Base-by-base conservation (phyloP, 2,797 vertebrate species). In the Calcarius lapponicus region DNA sequence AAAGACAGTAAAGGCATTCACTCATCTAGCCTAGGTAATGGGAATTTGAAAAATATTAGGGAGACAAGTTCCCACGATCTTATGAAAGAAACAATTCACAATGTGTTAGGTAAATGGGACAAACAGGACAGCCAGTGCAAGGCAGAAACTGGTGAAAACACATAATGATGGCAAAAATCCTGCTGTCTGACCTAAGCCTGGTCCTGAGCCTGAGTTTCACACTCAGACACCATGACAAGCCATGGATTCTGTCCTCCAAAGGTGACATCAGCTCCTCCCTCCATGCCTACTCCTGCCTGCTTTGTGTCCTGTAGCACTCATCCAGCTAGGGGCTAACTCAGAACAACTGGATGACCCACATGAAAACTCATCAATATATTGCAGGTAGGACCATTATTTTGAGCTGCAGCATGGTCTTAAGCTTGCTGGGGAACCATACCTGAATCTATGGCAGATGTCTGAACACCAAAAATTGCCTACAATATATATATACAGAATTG, bases 51-150 rank as follows among this genome's bases (percentile, higher is more conserved):
- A 95, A 92, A 47, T 20, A 48, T 3, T 13, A 91, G 12, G 29
- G 13, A 57, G 25, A 36, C 18, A 80, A 57, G 17, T 82, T 92
- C 47, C n/a, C 67, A 53, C n/a, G 36, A 70, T 58, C 36, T 88
- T 90, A 94, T 21, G 32, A 93, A 95, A 92, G 56, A 81, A 92
- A 72, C 22, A 43, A 62, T 66, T 94, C 40, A 72, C 42, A 50
- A 38, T 0, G 0, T 54, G 25, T 74, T 92, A 57, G 48, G 50
- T 36, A 61, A 94, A 61, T 0, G 1, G 57, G 61, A 90, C 61
- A 88, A 90, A 64, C 26, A 90, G 76, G 47, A 54, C 4, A 18
- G 54, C 28, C 64, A 80, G 53, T 10, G 38, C 65, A 67, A 82
- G 47, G 57, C 56, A 75, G 43, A 53, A 85, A 36, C 53, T 25